These are phyloP conservation scores for Vireo griseus DNA, from an alignment of 2,797 vertebrate genomes.

Conservation along the genomic window DNA sequence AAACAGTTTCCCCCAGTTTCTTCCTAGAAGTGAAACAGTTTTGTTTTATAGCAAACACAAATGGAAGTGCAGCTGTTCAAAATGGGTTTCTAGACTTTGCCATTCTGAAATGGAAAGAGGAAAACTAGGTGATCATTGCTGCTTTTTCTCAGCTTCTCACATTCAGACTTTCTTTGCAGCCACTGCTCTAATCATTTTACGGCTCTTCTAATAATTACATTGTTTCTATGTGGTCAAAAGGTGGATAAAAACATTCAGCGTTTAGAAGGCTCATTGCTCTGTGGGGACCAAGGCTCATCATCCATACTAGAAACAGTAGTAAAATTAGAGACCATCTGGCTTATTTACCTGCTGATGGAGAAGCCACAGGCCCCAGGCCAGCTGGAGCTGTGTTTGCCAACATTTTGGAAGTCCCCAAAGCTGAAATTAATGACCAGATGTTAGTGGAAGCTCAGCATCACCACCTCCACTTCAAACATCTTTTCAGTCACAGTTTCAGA, in stretches of 20 bases:
- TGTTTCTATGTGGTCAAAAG: constrained; percentile 48
- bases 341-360: constrained; percentile 62
- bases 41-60: constrained; percentile 34
- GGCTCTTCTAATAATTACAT: constrained; percentile 35
- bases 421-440: constrained; percentile 66
- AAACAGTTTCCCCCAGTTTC: not conserved
- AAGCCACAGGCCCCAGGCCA: constrained; percentile 42
- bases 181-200: not conserved
- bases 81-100: not conserved
- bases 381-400: constrained; percentile 51
- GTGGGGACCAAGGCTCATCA: constrained; percentile 39
- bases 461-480: not conserved
- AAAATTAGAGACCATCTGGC: constrained; percentile 69
- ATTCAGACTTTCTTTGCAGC: not conserved
- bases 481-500: not conserved
- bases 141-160: not conserved
- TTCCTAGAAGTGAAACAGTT: not conserved
- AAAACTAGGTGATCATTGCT: not conserved
- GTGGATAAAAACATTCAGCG: not conserved
- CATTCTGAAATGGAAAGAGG: not conserved
- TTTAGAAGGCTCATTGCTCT: not conserved
- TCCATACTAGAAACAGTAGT: constrained; percentile 59
- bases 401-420: constrained; percentile 43
- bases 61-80: not conserved
- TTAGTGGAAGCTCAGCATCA: constrained; percentile 22